phyloP scores from a whole-genome alignment of 2,797 vertebrate genomes.

The Sarcophilus harrisii region DNA sequence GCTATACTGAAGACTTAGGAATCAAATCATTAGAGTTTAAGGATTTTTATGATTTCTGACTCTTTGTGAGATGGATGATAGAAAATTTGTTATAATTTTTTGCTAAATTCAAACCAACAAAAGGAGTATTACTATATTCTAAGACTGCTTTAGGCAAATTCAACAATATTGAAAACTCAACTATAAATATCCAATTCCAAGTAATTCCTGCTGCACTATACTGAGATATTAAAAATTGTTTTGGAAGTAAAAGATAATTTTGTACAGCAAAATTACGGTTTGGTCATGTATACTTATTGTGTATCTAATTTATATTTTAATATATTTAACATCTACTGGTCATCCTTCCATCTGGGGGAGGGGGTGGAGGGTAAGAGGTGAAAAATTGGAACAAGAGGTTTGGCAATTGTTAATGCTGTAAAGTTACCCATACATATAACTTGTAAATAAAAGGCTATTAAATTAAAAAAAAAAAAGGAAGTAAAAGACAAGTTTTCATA shows the following conservation, averaged over 20 bases:
- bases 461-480: too few relatives aligned
- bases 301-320: too few relatives aligned
- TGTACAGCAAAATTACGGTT: too few relatives aligned
- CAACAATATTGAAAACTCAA: constrained; percentile 13
- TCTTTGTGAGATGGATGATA: background rate
- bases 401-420: too few relatives aligned
- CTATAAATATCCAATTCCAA: background rate
- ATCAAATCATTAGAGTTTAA: background rate
- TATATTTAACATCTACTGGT: too few relatives aligned
- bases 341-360: too few relatives aligned
- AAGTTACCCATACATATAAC: too few relatives aligned
- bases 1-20: background rate
- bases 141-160: constrained; percentile 21
- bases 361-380: too few relatives aligned
- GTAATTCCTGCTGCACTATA: background rate
- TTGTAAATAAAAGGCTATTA: too few relatives aligned
- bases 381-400: too few relatives aligned
- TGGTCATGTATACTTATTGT: too few relatives aligned
- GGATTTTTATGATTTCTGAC: background rate
- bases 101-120: constrained; percentile 18
- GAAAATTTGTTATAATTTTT: constrained; percentile 4
- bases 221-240: background rate
- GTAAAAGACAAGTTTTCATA: background rate
- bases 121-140: constrained; percentile 35
- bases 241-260: too few relatives aligned